These are phyloP conservation scores for Mesocricetus auratus DNA, from an alignment of 2,113 vertebrate genomes.

Conservation along the genomic window DNA sequence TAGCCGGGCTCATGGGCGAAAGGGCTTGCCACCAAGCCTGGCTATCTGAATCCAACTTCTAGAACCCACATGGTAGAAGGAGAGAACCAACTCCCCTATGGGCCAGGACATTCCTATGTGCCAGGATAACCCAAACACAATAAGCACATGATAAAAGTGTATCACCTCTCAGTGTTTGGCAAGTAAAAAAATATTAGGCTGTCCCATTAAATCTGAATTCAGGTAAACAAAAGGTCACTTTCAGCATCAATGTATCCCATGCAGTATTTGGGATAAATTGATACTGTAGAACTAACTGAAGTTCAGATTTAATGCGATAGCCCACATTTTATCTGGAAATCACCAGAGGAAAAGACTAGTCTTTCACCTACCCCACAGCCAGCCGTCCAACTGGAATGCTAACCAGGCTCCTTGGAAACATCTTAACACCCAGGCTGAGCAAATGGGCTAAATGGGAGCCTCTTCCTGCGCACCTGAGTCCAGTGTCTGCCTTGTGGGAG, in stretches of 20 bases:
- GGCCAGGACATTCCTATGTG: neutral
- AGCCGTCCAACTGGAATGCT: neutral
- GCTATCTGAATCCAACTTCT: neutral
- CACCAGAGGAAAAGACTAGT: neutral
- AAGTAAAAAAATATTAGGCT: constrained; percentile 28
- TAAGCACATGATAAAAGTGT: neutral
- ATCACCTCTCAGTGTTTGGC: neutral
- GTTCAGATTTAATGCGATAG: constrained; percentile 5
- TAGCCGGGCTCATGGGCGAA: neutral
- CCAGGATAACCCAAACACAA: neutral
- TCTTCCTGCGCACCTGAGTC: neutral
- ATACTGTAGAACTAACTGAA: neutral
- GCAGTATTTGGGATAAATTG: neutral
- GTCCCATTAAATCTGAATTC: constrained; percentile 11
- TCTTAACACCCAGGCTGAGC: neutral
- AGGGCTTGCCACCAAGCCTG: neutral
- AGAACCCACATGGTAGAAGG: neutral
- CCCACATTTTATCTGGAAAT: constrained; percentile 32
- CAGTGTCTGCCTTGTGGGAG: neutral
- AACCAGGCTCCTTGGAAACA: neutral
- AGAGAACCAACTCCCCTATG: neutral
- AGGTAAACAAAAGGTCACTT: neutral
- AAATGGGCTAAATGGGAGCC: neutral
- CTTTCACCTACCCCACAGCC: neutral
- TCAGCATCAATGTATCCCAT: neutral